Evolutionary conservation across 1,140 invertebrate species (phyloP).

Genomic region (Sitobion miscanthi): DNA sequence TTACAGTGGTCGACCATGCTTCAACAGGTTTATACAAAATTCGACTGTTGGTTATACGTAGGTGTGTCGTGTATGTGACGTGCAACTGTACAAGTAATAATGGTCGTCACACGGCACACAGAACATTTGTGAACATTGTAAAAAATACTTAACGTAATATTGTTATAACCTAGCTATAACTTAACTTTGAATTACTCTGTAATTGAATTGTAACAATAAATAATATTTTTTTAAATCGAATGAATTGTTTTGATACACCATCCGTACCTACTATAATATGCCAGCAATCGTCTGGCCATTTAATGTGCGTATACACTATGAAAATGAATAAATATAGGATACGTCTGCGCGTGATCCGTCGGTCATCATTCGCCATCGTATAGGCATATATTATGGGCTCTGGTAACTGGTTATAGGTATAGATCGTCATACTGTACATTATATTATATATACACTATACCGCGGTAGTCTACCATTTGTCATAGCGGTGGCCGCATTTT

Average conservation of each 20-base stretch:
- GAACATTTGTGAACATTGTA: neutral
- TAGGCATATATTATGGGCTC: neutral
- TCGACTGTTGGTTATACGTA: neutral
- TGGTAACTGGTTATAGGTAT: neutral
- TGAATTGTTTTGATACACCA: neutral
- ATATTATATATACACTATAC: too few species aligned
- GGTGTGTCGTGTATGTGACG: neutral
- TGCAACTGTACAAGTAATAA: neutral
- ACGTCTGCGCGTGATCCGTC: neutral
- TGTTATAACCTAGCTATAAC: neutral
- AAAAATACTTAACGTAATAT: neutral
- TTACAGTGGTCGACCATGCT: neutral
- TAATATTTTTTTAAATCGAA: neutral
- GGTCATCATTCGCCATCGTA: neutral
- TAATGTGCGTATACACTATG: neutral
- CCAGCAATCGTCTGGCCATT: neutral
- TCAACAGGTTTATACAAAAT: neutral
- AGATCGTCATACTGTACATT: too few species aligned
- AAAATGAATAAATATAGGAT: neutral
- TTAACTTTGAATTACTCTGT: neutral
- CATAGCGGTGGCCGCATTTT: neutral
- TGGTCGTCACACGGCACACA: neutral
- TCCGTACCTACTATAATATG: too few species aligned
- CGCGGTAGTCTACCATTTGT: neutral
- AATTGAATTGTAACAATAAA: too few species aligned